Evolutionary conservation across 2,113 vertebrate genomes (phyloP), one percentile per base, ranked within the genome.

Genomic region (Dendropsophus ebraccatus): DNA sequence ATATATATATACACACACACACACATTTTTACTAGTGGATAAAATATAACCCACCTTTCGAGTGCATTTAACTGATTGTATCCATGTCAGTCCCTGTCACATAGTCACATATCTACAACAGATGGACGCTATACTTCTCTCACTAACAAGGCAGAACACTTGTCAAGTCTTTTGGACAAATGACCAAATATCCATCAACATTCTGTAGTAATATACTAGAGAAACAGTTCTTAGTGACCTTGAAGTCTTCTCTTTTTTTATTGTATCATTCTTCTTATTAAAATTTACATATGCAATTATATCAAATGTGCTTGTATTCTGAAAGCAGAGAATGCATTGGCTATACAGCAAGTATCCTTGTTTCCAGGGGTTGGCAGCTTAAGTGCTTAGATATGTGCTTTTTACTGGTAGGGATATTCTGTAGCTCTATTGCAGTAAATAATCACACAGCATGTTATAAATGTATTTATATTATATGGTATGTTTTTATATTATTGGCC

Each of bases 61-160:
- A 60, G n/a, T 80, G 21, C 77, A 41, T n/a, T 14, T 3, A 23
- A 81, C 28, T 47, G 78, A 65, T 28, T 62, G 62, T 45, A 45
- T 81, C 13, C 16, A 81, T 47, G 78, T 65, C 78, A 62, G 78
- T 45, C 32, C 12, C 77, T 60, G 32, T 60, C 56, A 60, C 54
- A n/a, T 80, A 45, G 32, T 60, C 56, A 60, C 54, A n/a, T 80
- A 45, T 41, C 35, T 45, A 80, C n/a, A 58, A 60, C 56, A 80
- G 77, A 80, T 80, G 32, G 32, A 60, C 1, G 12, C 12, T 58
- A 16, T 21, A 17, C 54, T 80, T 41, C 77, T 45, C 11, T 79
- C 23, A 28, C 77, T 80, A 80, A 80, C 54, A 80, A 80, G 77
- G 54, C 35, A 58, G 76, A 30, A 79, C 30, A 79, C 19, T 56